A percentile compares a stretch with the other conserved stretches of the same genome.
Conservation (phyloP, 2,888 invertebrate species). For the Drosophila siamana region DNA sequence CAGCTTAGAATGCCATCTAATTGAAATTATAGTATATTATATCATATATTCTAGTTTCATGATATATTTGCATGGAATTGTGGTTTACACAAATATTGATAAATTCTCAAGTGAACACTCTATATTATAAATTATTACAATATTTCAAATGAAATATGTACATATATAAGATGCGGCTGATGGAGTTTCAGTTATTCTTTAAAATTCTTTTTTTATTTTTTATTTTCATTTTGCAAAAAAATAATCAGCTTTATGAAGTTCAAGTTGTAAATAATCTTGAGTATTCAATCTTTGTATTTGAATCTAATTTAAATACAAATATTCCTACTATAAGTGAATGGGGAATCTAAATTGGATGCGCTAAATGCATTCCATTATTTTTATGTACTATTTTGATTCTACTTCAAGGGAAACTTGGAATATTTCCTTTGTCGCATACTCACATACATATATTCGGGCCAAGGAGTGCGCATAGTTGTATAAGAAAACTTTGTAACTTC, state of each 20-base stretch:
- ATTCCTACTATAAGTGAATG: no score
- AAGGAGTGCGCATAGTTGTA: not conserved
- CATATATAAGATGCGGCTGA: no score
- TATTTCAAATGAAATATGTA: no score
- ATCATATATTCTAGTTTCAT: not conserved
- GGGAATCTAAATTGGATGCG: not conserved
- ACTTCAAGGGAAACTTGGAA: not conserved
- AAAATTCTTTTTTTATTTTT: no score
- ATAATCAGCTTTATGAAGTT: no score
- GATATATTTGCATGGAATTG: not conserved
- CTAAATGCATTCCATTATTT: not conserved
- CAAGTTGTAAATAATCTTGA: not conserved
- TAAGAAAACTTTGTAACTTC: not conserved
- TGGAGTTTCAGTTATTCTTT: no score
- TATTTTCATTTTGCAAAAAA: no score
- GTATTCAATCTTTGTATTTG: not conserved
- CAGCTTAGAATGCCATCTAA: not conserved
- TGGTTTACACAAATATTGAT: no score
- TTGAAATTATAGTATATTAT: not conserved
- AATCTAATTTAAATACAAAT: no score
- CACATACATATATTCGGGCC: not conserved
- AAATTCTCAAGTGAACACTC: no score
- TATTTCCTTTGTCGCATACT: not conserved
- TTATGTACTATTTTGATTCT: not conserved
- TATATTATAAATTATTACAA: no score